Percentiles rank a stretch among this genome's conserved stretches.
Conservation (phyloP, 2,797 vertebrate species). For the Pogoniulus pusillus region DNA sequence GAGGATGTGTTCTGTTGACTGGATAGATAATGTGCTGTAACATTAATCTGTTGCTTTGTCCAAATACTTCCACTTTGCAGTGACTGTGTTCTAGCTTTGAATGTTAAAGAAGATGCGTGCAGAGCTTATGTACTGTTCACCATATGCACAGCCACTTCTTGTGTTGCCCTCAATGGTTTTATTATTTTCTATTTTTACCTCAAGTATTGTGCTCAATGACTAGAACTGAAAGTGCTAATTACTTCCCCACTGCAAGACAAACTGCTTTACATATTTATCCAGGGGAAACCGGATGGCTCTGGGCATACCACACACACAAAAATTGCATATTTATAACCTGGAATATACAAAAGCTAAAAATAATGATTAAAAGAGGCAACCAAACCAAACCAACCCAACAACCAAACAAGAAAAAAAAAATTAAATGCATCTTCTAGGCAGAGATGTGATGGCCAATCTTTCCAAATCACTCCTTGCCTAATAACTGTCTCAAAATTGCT, state of each 20-base stretch:
- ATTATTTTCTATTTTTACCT: conserved; percentile 54
- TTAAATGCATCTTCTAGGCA: not conserved
- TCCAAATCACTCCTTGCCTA: not conserved
- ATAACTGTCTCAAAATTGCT: not conserved
- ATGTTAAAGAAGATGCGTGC: conserved; percentile 24
- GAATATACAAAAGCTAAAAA: conserved; percentile 33
- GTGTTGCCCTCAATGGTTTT: conserved; percentile 41
- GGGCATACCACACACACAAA: not conserved
- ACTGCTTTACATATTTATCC: conserved; percentile 64
- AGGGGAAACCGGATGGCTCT: conserved; percentile 42
- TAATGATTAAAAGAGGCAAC: no score
- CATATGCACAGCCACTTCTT: conserved; percentile 40
- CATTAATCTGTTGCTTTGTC: not conserved
- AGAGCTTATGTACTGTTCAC: conserved; percentile 33
- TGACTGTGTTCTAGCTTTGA: conserved; percentile 9
- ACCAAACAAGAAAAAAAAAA: not conserved
- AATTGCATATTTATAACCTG: conserved; percentile 61
- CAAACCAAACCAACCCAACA: no score
- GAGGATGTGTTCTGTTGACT: not conserved
- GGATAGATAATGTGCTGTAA: not conserved
- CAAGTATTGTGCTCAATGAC: conserved; percentile 37
- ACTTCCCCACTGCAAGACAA: conserved; percentile 42
- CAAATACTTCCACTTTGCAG: not conserved
- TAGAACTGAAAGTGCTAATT: conserved; percentile 67
- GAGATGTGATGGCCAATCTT: not conserved